Conservation (phyloP, 1,140 invertebrate genomes). For the Philopotamus ludificatus region DNA sequence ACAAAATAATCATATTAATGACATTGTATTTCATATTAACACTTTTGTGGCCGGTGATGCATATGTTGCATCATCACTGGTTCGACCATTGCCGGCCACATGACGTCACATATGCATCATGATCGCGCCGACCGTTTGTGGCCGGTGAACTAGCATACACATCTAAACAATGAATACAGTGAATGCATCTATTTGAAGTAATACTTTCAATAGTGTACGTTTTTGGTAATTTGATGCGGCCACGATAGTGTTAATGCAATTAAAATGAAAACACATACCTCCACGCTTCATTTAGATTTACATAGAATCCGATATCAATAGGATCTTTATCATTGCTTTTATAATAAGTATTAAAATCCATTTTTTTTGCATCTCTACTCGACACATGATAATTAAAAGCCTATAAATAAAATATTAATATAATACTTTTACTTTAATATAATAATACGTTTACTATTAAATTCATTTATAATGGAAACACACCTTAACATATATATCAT, state of each 20-base stretch:
- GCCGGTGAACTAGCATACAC: no score
- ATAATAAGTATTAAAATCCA: slow-evolving; percentile 52
- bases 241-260: no score
- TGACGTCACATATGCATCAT: no score
- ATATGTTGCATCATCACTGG: no score
- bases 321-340: slow-evolving; percentile 43
- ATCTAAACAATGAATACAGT: no score
- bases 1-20: slow-evolving; percentile 17
- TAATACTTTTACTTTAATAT: slow-evolving; percentile 7
- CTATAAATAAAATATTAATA: slow-evolving; percentile 38
- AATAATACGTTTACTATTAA: slow-evolving; percentile 1
- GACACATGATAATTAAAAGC: slow-evolving; percentile 49
- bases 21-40: slow-evolving; percentile 11
- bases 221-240: no score
- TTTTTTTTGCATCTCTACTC: slow-evolving; percentile 45
- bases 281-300: slow-evolving; percentile 53
- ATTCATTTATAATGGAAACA: not conserved
- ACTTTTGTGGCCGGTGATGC: no score
- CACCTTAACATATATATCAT: slow-evolving; percentile 51
- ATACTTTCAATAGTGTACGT: no score
- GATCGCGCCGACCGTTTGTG: no score
- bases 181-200: no score
- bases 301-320: slow-evolving; percentile 50
- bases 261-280: slow-evolving; percentile 45
- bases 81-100: no score